Base-by-base conservation (phyloP, 2,797 vertebrate genomes). In the Menidia menidia region DNA sequence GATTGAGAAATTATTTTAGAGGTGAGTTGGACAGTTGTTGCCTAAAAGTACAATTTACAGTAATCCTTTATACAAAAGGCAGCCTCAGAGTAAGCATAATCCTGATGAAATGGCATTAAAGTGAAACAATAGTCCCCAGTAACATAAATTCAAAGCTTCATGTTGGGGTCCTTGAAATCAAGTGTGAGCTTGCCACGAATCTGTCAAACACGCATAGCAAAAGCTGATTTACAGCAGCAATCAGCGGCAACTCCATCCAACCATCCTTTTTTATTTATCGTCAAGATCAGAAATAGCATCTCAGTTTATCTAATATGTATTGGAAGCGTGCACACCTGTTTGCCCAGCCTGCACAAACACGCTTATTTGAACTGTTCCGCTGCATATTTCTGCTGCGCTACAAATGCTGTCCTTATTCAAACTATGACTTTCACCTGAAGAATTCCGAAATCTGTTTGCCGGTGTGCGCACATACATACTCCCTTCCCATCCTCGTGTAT, bases 361-460 rank as follows among this genome's bases (percentile, higher is more conserved):
- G 78, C 67, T 73, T 74, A 80, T 84, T 84, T 82, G 3, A 73
- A 81, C 64, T 15, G 77, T 87, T 87, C 87, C 78, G 67, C 80
- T 75, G 82, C 85, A 85, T 87, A 78, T 60, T 73, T 89, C 60
- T 71, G 25, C 56, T 15, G 14, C 30, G 54, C 57, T 62, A 33
- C 70, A 67, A 81, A 83, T 81, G 74, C 66, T 59, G 51, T 81
- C 48, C 72, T 73, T 35, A 74, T 53, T 68, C 57, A 77, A 64
- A 68, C 33, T 43, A 16, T 58, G 74, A 82, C 80, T 77, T 67
- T 78, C 68, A 25, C 42, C 59, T 33, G 50, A 73, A 57, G 54
- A 50, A 69, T 71, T 54, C 48, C 60, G 61, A 54, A 73, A 73
- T 77, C 64, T 71, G 48, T 45, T 47, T 56, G 35, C 53, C 61